phyloP scores from a whole-genome alignment of 1,140 invertebrate genomes.

The Zaprionus davidi region DNA sequence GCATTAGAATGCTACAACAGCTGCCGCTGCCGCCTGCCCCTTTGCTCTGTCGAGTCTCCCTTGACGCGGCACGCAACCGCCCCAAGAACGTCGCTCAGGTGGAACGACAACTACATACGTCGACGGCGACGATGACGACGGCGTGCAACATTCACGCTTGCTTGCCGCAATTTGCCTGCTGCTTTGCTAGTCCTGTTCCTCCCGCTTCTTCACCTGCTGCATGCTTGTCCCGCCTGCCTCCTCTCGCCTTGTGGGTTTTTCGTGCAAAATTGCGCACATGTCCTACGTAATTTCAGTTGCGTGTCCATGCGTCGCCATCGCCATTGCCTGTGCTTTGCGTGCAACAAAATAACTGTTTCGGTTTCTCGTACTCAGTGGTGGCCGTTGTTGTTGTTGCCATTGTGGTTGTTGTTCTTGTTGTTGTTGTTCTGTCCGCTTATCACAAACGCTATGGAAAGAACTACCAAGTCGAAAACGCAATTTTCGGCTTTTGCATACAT shows the following conservation, averaged over 20 bases:
- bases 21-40: conserved; percentile 47
- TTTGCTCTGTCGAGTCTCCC: conserved; percentile 22
- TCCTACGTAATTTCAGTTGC: conserved; percentile 72
- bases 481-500: conserved; percentile 68
- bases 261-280: conserved; percentile 52
- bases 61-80: conserved; percentile 35
- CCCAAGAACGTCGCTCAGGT: conserved; percentile 70
- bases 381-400: conserved; percentile 17
- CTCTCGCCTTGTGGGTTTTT: conserved; percentile 47
- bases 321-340: conserved; percentile 54
- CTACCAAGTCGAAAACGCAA: conserved; percentile 55
- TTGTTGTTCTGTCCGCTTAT: conserved; percentile 44
- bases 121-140: conserved; percentile 15
- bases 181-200: conserved; percentile 3
- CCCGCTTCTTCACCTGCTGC: background rate
- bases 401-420: conserved; percentile 29
- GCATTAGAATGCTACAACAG: conserved; percentile 76
- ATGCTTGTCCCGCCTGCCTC: conserved; percentile 6
- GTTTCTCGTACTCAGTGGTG: conserved; percentile 44
- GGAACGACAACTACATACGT: conserved; percentile 50
- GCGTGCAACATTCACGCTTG: conserved; percentile 65
- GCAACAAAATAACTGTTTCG: conserved; percentile 68
- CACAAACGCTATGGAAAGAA: conserved; percentile 59
- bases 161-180: conserved; percentile 47
- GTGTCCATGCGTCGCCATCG: conserved; percentile 57